Conservation (phyloP, 2,888 invertebrate genomes). For the Nymphalis c-album region DNA sequence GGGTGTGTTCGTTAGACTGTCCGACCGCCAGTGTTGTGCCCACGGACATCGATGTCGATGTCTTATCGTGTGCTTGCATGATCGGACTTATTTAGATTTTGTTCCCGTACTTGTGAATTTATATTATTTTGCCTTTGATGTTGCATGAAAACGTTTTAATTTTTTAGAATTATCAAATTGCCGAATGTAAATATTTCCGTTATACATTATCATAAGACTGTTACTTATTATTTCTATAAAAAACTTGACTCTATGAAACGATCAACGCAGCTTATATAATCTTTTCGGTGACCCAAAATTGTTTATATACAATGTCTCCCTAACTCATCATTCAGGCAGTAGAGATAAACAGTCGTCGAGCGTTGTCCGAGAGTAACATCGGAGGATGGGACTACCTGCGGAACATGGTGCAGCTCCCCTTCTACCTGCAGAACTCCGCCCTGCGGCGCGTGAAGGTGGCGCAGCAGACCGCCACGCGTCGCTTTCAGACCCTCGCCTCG, state of each 20-base stretch:
- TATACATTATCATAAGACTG: not conserved
- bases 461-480: slow-evolving; percentile 86
- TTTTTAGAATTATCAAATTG: slow-evolving; percentile 1
- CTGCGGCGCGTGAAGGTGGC: slow-evolving; percentile 93
- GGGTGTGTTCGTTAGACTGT: slow-evolving; percentile 46
- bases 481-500: slow-evolving; percentile 73
- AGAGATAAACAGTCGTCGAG: slow-evolving; percentile 92
- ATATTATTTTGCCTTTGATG: slow-evolving; percentile 36
- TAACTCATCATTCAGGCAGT: slow-evolving; percentile 83
- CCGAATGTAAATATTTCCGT: slow-evolving; percentile 4
- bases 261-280: not conserved
- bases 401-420: slow-evolving; percentile 98
- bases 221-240: not conserved
- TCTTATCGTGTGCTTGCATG: slow-evolving; percentile 39
- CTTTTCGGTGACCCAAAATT: no score
- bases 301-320: not conserved
- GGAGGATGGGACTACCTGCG: slow-evolving; percentile 97
- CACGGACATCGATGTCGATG: slow-evolving; percentile 21
- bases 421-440: slow-evolving; percentile 98
- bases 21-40: slow-evolving; percentile 34
- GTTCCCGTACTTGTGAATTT: slow-evolving; percentile 18
- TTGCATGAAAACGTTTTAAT: slow-evolving; percentile 34
- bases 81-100: slow-evolving; percentile 25
- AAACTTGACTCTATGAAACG: not conserved
- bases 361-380: slow-evolving; percentile 95